Evolutionary conservation across 2,797 vertebrate genomes (phyloP).

Genomic region (Philypnodon macrostomus): DNA sequence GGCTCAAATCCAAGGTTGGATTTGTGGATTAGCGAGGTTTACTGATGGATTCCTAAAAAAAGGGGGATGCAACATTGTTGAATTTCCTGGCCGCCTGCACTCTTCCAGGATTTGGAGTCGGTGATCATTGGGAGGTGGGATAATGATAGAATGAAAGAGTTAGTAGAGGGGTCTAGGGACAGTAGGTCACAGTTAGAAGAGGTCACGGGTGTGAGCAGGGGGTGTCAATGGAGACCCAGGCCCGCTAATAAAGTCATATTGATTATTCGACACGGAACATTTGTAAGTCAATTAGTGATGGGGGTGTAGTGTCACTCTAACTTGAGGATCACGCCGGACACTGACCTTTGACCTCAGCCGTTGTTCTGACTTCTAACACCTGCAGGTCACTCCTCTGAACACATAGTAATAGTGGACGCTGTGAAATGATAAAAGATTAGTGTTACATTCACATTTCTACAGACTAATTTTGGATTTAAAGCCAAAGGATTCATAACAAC

Average conservation of each 20-base stretch:
- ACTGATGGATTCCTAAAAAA: conserved; percentile 72
- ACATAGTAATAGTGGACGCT: conserved; percentile 24
- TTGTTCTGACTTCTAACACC: conserved; percentile 46
- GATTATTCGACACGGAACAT: conserved; percentile 65
- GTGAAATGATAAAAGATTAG: not conserved
- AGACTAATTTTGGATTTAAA: no score
- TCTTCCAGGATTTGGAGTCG: conserved; percentile 72
- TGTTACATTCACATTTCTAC: no score
- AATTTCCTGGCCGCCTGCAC: conserved; percentile 69
- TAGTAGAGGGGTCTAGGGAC: conserved; percentile 14
- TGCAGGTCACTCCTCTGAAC: conserved; percentile 25
- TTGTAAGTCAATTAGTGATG: conserved; percentile 70
- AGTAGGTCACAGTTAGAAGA: conserved; percentile 53
- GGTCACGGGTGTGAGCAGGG: conserved; percentile 66
- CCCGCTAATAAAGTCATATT: conserved; percentile 72
- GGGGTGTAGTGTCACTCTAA: conserved; percentile 52
- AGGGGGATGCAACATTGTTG: conserved; percentile 72
- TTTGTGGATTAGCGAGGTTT: conserved; percentile 80
- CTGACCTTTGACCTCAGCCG: conserved; percentile 55
- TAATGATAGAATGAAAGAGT: conserved; percentile 45
- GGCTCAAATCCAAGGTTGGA: conserved; percentile 80
- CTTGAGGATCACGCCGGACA: conserved; percentile 44
- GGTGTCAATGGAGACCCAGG: no score
- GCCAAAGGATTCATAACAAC: no score
- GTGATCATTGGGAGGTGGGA: conserved; percentile 70